Evolutionary conservation across 2,113 vertebrate genomes (phyloP), one percentile per base, ranked within the genome.

Genomic region (Craseonycteris thonglongyai): DNA sequence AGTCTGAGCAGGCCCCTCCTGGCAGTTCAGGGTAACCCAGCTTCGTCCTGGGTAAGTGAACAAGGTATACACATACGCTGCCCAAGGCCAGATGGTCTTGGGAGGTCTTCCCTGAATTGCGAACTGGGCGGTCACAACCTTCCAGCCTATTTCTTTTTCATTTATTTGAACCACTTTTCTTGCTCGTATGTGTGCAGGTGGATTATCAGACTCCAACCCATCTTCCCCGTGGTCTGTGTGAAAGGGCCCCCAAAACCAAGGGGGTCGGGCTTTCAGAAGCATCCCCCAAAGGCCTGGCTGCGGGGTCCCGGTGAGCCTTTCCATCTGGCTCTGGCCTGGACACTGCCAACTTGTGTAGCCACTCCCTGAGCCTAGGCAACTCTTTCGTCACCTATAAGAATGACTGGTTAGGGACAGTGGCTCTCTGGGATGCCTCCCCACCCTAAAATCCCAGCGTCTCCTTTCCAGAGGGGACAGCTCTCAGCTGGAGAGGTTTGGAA

Each of bases 91-190:
- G 19, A 28, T 35, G 69, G 91, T 58, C 81, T 81, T 74, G 69
- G 38, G 63, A 92, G 69, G 81, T 35, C 47, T 59, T 75, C 7
- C 51, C 54, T 45, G 58, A 69, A 51, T 49, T 30, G 19, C n/a
- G 86, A 93, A 83, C 85, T 45, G 22, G 58, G 58, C 74, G 75
- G 87, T n/a, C 79, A 63, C 93, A 35, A n/a, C 88, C 79, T 87
- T 95, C 65, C 19, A 75, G 47, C 18, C 22, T 49, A 91, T 97
- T 95, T 96, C 91, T 89, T 86, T 93, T 83, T 96, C 59, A 91
- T 95, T 93, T 72, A 45, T 51, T 89, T 56, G 87, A 93, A 49
- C 58, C 65, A 35, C 33, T 76, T 78, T 91, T 88, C 68, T 87
- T 79, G 79, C 47, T 93, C 59, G 75, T 21, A 65, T 61, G 8